Percentiles rank a stretch among this genome's conserved stretches.
phyloP scores from a whole-genome alignment of 2,797 vertebrate genomes.

The Salarias fasciatus region DNA sequence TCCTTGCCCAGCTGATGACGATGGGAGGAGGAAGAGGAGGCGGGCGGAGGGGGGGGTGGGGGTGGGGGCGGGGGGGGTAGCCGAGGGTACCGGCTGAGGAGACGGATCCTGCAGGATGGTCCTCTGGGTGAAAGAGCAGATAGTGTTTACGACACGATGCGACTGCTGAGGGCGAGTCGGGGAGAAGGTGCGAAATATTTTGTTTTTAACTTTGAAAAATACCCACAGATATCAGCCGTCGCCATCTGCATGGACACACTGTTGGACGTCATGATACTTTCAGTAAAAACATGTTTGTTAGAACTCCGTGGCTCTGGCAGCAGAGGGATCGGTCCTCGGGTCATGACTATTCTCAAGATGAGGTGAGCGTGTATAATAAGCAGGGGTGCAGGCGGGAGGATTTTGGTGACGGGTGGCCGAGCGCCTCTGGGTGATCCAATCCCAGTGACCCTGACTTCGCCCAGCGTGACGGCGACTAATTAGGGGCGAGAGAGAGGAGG shows the following conservation, averaged over 20 bases:
- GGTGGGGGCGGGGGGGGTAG: neutral
- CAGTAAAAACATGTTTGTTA: conserved; percentile 46
- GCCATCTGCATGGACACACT: neutral
- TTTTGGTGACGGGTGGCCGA: conserved; percentile 44
- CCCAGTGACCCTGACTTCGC: conserved; percentile 55
- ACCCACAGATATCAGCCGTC: conserved; percentile 31
- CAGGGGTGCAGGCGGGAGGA: conserved; percentile 1
- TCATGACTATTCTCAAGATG: conserved; percentile 52
- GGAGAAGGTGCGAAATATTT: conserved; percentile 15
- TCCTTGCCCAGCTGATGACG: conserved; percentile 65
- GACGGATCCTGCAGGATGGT: conserved; percentile 41
- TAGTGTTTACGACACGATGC: conserved; percentile 17
- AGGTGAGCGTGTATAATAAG: conserved; percentile 36
- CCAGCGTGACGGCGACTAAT: conserved; percentile 51
- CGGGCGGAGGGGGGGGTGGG: neutral
- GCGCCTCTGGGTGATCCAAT: conserved; percentile 48
- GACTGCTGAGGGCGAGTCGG: conserved; percentile 24
- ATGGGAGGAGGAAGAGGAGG: neutral
- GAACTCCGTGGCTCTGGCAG: conserved; percentile 14
- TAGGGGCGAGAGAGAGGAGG: conserved; percentile 34
- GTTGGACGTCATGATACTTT: conserved; percentile 26
- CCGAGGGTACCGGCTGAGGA: conserved; percentile 37
- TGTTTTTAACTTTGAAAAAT: conserved; percentile 37
- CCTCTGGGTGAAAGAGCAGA: conserved; percentile 33
- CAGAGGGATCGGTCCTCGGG: conserved; percentile 39